phyloP scores from a whole-genome alignment of 2,888 invertebrate species.

The Brachylomia viminalis region DNA sequence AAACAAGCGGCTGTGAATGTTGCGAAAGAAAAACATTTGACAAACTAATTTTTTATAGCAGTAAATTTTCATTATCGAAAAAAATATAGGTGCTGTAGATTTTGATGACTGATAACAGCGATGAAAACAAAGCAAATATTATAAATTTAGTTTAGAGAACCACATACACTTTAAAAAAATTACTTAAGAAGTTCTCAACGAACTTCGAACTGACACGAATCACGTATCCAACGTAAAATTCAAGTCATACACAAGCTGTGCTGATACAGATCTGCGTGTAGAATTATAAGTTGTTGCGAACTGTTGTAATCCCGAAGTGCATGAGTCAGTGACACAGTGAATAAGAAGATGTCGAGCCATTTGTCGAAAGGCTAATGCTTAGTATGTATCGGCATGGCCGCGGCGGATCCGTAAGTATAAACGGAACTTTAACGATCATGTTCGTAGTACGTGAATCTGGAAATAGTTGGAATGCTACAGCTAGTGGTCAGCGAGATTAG shows the following conservation, averaged over 20 bases:
- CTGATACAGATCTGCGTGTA: constrained; percentile 57
- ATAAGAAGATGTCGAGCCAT: constrained; percentile 33
- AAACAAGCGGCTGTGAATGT: not conserved
- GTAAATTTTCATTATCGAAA: not conserved
- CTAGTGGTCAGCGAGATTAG: not conserved
- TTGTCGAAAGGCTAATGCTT: constrained; percentile 25
- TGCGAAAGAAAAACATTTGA: not conserved
- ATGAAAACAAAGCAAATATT: not conserved
- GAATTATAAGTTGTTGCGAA: constrained; percentile 63
- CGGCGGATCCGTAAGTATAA: constrained; percentile 28
- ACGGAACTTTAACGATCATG: constrained; percentile 35
- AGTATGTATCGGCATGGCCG: constrained; percentile 20
- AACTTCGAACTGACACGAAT: constrained; percentile 28
- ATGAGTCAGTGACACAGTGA: constrained; percentile 60
- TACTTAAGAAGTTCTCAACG: constrained; percentile 14
- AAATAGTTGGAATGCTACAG: constrained; percentile 3
- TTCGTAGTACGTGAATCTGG: constrained; percentile 16
- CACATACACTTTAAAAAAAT: not conserved
- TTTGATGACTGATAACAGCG: not conserved
- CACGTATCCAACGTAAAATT: constrained; percentile 45
- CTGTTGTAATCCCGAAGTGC: constrained; percentile 59
- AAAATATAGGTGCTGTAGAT: not conserved
- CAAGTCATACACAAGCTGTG: constrained; percentile 48
- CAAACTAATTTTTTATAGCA: not conserved
- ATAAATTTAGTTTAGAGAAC: not conserved